Percentiles rank a stretch among this genome's conserved stretches.
Evolutionary conservation across 2,113 vertebrate species (phyloP).

Genomic region (Entelurus aequoreus): DNA sequence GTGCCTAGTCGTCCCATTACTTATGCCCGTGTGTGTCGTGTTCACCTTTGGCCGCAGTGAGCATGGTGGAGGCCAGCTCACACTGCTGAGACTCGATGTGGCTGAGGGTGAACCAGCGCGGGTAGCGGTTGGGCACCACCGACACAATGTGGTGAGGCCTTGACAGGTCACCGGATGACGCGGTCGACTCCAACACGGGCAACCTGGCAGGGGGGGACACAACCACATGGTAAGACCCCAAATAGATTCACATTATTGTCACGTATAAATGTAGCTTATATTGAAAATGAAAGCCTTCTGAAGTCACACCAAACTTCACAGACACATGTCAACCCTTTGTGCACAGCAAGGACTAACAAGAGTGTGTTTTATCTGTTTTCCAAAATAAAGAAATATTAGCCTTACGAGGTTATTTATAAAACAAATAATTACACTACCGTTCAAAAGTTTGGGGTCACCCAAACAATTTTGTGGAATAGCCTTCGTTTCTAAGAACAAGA

Average conservation of each 20-base stretch:
- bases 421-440: too few relatives aligned
- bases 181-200: conserved; percentile 93
- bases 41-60: conserved; percentile 91
- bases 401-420: too few relatives aligned
- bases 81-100: conserved; percentile 95
- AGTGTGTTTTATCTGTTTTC: too few relatives aligned
- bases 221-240: background rate
- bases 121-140: conserved; percentile 94
- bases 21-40: background rate
- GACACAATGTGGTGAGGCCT: conserved; percentile 97
- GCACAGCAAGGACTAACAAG: too few relatives aligned
- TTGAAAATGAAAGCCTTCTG: too few relatives aligned
- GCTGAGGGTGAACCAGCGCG: conserved; percentile 94
- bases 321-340: too few relatives aligned
- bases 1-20: background rate
- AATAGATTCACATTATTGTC: background rate
- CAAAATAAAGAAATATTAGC: too few relatives aligned
- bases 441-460: too few relatives aligned
- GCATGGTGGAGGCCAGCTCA: conserved; percentile 91
- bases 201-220: conserved; percentile 69
- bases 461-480: too few relatives aligned
- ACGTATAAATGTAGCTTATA: too few relatives aligned
- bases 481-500: too few relatives aligned
- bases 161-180: conserved; percentile 87
- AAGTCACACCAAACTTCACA: too few relatives aligned